Evolutionary conservation across 2,888 invertebrate genomes (phyloP), one percentile per base, ranked within the genome.

Genomic region (Galeopsomyia nigrocyanea): DNA sequence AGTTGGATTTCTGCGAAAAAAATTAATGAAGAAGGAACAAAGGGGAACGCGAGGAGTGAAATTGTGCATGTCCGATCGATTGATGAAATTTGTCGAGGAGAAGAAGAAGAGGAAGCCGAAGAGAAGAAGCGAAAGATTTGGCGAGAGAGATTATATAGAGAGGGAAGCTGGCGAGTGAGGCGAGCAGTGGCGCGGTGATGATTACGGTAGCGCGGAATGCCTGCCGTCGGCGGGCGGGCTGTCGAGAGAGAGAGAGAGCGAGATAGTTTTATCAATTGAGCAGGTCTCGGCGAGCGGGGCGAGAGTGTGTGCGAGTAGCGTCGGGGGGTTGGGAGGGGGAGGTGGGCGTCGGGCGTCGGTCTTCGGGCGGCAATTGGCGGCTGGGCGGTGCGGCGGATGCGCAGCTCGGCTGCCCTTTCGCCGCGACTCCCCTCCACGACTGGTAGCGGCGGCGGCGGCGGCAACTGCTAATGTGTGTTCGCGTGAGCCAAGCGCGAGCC

Each of bases 331-430:
- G 64, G 63, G 73, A 66, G 73, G 66, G 66, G 39, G n/a, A 50
- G 65, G 21, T 1, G 56, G 22, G 74, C 65, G n/a, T 5, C 26
- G 63, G 51, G 47, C 13, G n/a, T n/a, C n/a, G 39, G 39, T 7
- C 39, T 3, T 3, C 39, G 10, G 14, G 13, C 22, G 26, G 22
- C 39, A 26, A 26, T 26, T 22, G 57, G 31, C 31, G 26, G 26
- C 22, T 74, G 70, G 70, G 74, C 70, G 63, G 66, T n/a, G 65
- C 65, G 60, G 60, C 70, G 49, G 39, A 58, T 21, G 70, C 63
- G 68, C 73, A 65, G 61, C 68, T 64, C 73, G 55, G 31, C 56
- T 65, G 69, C 69, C 73, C 69, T 73, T 73, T 69, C 67, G 70
- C 64, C 64, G 47, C 22, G 31, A 21, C 55, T 19, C 22, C 51